Evolutionary conservation across 2,113 vertebrate genomes (phyloP), one percentile per base, ranked within the genome.

Genomic region (Alethe castanea): DNA sequence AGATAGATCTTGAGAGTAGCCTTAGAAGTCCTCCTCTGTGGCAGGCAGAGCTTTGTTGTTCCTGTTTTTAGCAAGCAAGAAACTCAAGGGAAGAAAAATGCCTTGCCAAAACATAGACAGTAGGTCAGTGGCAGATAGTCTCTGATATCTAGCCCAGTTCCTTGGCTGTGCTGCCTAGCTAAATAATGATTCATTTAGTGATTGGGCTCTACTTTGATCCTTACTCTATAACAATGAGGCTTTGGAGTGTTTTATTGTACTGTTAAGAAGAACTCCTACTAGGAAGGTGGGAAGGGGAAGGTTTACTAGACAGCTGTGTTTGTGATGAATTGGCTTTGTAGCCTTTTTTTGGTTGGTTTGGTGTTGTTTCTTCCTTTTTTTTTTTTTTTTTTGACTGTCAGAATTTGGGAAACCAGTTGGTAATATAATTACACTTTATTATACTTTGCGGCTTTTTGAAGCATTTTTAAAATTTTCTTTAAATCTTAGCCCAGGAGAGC

Each of bases 221-320:
- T 52, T 53, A 72, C 81, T 94, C 35, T 94, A 65, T 64, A 65
- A 77, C 94, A 96, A 14, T 88, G 88, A 96, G 52, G 81, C 94
- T 95, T 90, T 96, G 90, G 96, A 95, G 85, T 88, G 83, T 86
- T 96, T 96, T 97, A 94, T 94, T 96, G 84, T 95, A 88, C 95
- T 97, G 48, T 97, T 96, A 95, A 93, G 92, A 91, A 91, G 94
- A 92, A 57, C 50, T 45, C 62, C 86, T 95, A 23, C 91, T 65
- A 69, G 86, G 78, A 93, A 80, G 86, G 85, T 95, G 90, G 82
- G 54, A 79, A 86, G 47, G 86, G 90, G 87, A 93, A 94, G 81
- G 85, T 97, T 97, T 96, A 92, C 72, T 96, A 87, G 90, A 90
- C 83, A 91, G 90, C 94, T 97, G 85, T 85, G 81, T 94, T 95